Conservation (phyloP, 37 sponge, comb jelly and placozoan genomes). For the Diacarnus erythraeanus region DNA sequence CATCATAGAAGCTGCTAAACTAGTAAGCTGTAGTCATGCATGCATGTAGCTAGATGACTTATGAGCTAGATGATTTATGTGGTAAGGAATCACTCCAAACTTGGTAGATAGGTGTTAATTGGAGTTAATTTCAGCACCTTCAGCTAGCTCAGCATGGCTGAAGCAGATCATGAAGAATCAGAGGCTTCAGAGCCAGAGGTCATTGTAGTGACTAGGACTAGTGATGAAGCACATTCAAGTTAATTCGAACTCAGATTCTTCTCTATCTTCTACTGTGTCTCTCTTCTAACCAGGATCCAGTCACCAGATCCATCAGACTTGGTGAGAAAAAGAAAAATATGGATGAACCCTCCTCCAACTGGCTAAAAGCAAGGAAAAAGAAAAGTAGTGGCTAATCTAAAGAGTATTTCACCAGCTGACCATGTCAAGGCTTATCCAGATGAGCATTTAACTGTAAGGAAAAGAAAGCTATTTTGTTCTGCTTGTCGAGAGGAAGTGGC, state of each 20-base stretch:
- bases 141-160: no score
- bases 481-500: slow-evolving; percentile 43
- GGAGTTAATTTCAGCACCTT: background rate
- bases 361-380: slow-evolving; percentile 4
- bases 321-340: slow-evolving; percentile 7
- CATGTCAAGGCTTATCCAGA: no score
- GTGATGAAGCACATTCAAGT: background rate
- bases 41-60: no score
- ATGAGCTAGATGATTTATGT: no score
- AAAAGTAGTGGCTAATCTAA: slow-evolving; percentile 6
- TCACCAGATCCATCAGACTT: slow-evolving; percentile 20
- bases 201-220: background rate
- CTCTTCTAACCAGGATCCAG: background rate
- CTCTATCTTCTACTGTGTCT: no score
- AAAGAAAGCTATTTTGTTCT: slow-evolving; percentile 8
- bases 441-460: background rate
- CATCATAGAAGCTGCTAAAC: no score
- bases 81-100: background rate
- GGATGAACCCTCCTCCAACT: slow-evolving; percentile 6
- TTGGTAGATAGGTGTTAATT: background rate
- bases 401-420: slow-evolving; percentile 10
- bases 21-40: no score
- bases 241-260: background rate
- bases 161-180: no score
- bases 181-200: background rate